Evolutionary conservation across 2,113 vertebrate species (phyloP).

Genomic region (Hassar affinis): DNA sequence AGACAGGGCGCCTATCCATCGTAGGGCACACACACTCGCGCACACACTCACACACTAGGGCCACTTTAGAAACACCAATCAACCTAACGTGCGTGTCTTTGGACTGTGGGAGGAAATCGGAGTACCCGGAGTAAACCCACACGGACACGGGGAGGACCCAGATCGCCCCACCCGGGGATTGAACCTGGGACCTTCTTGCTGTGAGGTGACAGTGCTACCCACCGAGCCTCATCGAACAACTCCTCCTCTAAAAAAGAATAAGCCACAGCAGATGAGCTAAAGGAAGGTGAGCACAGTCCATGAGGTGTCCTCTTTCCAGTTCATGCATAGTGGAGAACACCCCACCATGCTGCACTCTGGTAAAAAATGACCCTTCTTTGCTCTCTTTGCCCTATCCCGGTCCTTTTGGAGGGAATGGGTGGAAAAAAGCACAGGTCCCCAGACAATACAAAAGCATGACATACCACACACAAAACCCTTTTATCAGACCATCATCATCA

Average conservation of each 20-base stretch:
- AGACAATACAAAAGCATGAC: background rate
- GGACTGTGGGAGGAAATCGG: no score
- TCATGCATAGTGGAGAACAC: slow-evolving; percentile 93
- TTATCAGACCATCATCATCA: slow-evolving; percentile 93
- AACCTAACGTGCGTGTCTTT: no score
- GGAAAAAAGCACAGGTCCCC: slow-evolving; percentile 58
- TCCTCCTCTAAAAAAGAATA: slow-evolving; percentile 88
- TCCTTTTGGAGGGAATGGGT: slow-evolving; percentile 80
- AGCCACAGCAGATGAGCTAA: slow-evolving; percentile 85
- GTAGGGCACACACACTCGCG: no score
- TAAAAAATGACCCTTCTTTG: slow-evolving; percentile 77
- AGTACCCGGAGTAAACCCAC: no score
- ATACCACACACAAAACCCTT: slow-evolving; percentile 54
- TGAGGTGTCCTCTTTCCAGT: slow-evolving; percentile 89
- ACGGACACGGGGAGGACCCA: no score
- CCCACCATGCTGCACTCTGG: slow-evolving; percentile 86
- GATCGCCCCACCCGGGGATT: no score
- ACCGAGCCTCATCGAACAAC: slow-evolving; percentile 60
- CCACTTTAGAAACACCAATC: no score
- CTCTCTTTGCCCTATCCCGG: slow-evolving; percentile 72
- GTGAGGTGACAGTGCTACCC: no score
- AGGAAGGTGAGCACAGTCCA: slow-evolving; percentile 87
- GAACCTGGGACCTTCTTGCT: no score
- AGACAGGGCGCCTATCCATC: no score
- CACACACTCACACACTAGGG: no score